These are phyloP conservation scores for Acleris cristana DNA, from an alignment of 2,888 invertebrate species.

Conservation along the genomic window DNA sequence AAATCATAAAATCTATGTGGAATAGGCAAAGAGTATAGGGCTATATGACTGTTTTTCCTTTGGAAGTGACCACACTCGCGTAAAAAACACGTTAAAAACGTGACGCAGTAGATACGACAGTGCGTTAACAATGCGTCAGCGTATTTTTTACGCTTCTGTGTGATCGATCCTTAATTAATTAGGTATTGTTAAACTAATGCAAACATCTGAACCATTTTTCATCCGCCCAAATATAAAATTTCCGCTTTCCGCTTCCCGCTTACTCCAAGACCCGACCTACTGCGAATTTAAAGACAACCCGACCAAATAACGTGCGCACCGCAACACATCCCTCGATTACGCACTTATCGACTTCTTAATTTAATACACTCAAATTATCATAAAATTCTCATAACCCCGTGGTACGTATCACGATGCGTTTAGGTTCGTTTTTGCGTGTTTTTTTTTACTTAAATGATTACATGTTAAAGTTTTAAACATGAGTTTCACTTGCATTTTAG, in stretches of 20 bases:
- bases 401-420: neutral
- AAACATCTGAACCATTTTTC: too few species aligned
- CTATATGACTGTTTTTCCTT: too few species aligned
- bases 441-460: slow-evolving; percentile 2
- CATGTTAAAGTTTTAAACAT: slow-evolving; percentile 9
- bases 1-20: too few species aligned
- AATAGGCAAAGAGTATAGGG: too few species aligned
- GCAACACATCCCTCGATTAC: slow-evolving; percentile 39
- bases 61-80: too few species aligned
- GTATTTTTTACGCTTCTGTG: too few species aligned
- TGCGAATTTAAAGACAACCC: slow-evolving; percentile 41
- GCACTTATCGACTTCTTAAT: slow-evolving; percentile 47
- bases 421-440: slow-evolving; percentile 2
- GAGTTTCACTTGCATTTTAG: slow-evolving; percentile 16
- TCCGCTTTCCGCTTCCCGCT: slow-evolving; percentile 11
- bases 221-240: too few species aligned
- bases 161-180: too few species aligned
- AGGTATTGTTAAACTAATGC: too few species aligned
- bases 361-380: slow-evolving; percentile 52
- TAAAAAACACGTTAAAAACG: too few species aligned
- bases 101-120: too few species aligned
- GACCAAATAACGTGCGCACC: slow-evolving; percentile 42
- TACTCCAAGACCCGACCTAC: neutral
- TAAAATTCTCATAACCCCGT: slow-evolving; percentile 11
- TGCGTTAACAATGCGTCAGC: too few species aligned